A percentile compares a stretch with the other conserved stretches of the same genome.
Evolutionary conservation across 2,113 vertebrate species (phyloP).

Genomic region (Nibea albiflora): DNA sequence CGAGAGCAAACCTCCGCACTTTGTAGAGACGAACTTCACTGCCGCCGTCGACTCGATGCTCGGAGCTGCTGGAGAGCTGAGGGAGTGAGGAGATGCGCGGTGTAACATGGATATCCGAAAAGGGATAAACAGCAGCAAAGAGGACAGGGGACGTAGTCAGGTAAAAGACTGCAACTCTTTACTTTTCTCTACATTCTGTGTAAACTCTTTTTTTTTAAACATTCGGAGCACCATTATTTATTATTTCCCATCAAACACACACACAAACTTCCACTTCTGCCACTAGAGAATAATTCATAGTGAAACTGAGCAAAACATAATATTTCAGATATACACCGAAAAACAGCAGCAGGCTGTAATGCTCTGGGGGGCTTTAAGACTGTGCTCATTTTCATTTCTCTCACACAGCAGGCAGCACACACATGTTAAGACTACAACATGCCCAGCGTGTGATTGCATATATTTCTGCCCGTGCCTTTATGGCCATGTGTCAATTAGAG

Average conservation of each 20-base stretch:
- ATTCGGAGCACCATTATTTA: not conserved
- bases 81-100: slow-evolving; percentile 59
- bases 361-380: too few relatives aligned
- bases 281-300: not conserved
- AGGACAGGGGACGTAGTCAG: slow-evolving; percentile 49
- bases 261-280: slow-evolving; percentile 38
- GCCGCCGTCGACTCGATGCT: slow-evolving; percentile 34
- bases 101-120: slow-evolving; percentile 76
- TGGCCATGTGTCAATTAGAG: not conserved
- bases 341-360: not conserved
- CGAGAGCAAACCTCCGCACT: slow-evolving; percentile 39
- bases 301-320: not conserved
- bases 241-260: not conserved
- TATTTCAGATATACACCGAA: not conserved
- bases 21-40: slow-evolving; percentile 52
- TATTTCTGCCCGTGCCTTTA: not conserved
- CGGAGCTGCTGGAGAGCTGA: slow-evolving; percentile 24
- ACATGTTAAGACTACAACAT: not conserved
- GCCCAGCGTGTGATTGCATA: not conserved
- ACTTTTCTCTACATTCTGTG: not conserved
- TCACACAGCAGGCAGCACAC: not conserved
- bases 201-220: not conserved
- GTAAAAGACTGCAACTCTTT: slow-evolving; percentile 36
- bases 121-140: slow-evolving; percentile 48
- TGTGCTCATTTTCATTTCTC: not conserved